Percentiles rank a stretch among this genome's conserved stretches.
Evolutionary conservation across 2,113 vertebrate species (phyloP).

Genomic region (Colius striatus): DNA sequence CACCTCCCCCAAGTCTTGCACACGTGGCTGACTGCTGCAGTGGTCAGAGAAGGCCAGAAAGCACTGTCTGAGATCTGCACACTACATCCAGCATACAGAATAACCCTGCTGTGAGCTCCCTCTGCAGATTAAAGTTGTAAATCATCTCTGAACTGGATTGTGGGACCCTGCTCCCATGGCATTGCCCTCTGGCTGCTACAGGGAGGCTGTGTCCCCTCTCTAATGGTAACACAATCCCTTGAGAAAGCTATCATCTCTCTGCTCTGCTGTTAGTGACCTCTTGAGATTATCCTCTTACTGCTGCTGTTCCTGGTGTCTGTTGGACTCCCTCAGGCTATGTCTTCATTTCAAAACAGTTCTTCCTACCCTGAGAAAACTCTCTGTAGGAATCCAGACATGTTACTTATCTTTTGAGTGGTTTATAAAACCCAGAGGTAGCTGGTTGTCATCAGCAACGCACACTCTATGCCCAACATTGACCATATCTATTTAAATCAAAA

Average conservation of each 20-base stretch:
- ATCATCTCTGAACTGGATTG: neutral
- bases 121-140: neutral
- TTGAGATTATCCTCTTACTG: neutral
- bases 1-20: neutral
- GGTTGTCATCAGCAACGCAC: neutral
- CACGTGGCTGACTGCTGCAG: neutral
- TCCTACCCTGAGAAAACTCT: neutral
- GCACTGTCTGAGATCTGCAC: neutral
- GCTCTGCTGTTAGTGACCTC: neutral
- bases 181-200: neutral
- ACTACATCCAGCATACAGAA: neutral
- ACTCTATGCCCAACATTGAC: neutral
- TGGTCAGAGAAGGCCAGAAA: neutral
- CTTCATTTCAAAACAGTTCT: neutral
- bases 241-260: neutral
- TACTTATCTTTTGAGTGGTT: neutral
- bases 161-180: neutral
- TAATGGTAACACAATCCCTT: neutral
- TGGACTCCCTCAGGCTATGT: neutral
- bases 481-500: neutral
- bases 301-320: neutral
- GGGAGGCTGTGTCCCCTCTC: neutral
- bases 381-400: neutral
- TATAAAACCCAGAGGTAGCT: neutral
- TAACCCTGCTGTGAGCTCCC: neutral